Base-by-base conservation (phyloP, 2,888 invertebrate species). In the Phaedon cochleariae region DNA sequence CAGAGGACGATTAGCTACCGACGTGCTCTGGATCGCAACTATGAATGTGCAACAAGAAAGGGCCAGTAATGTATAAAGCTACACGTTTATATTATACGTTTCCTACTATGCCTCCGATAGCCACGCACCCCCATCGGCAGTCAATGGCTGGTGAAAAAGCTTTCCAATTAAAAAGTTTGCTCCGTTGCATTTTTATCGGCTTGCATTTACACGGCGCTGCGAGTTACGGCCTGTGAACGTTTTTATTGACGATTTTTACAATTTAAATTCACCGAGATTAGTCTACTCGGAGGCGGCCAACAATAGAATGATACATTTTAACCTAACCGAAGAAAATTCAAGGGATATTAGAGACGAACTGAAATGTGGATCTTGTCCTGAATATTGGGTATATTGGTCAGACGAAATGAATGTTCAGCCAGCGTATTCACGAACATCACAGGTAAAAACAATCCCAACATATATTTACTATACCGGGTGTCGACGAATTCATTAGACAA, bases 151-250 rank as follows among this genome's bases (percentile, higher is more conserved):
- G 68, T 73, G 73, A 74, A 75, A 72, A 71, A 69, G 64, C 68
- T 72, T 70, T 70, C 70, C 72, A 72, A 68, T 73, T 71, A 71
- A 74, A 75, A 75, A 71, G 70, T 73, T 71, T 68, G 76, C 76
- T 75, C 73, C 73, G 76, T 77, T 74, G 76, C 76, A 74, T 69
- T 73, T 75, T 75, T 68, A 72, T 72, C 70, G 63, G 59, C 62
- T 64, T 64, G 59, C 65, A 62, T 70, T 70, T 68, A 65, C 70
- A 68, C 68, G 64, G 65, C 61, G 26, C 59, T 45, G 66, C 62
- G 65, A 67, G 62, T 69, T 69, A 65, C 61, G 18, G 55, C 45
- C 52, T 52, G 62, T 46, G 55, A 65, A 60, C 53, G 58, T 64
- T 69, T 69, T 69, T 69, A 69, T 67, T 65, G 45, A 59, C 60